Conservation (phyloP, 2,113 vertebrate species). For the Prinia subflava region DNA sequence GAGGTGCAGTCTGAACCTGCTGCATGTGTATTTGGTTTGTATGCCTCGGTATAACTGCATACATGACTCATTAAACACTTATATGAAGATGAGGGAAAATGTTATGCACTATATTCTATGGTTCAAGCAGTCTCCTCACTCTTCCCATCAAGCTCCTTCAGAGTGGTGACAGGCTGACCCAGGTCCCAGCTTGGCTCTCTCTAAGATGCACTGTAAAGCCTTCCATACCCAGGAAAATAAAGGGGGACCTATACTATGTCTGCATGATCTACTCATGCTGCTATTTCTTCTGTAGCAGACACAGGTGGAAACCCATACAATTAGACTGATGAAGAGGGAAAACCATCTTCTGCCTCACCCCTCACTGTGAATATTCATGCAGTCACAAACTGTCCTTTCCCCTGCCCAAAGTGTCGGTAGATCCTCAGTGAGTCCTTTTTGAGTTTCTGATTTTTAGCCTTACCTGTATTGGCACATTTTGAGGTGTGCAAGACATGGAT, state of each 20-base stretch:
- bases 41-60: not conserved
- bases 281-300: not conserved
- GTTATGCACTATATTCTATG: accelerated
- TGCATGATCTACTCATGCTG: not conserved
- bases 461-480: not conserved
- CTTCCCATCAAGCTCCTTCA: not conserved
- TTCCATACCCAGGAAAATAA: not conserved
- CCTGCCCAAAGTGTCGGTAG: not conserved
- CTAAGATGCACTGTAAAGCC: not conserved
- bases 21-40: not conserved
- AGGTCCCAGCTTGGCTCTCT: accelerated
- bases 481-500: not conserved
- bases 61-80: not conserved
- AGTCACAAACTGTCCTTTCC: not conserved
- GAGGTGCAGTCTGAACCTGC: not conserved
- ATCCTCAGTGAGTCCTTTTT: not conserved
- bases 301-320: not conserved
- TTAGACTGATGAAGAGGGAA: not conserved
- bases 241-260: not conserved
- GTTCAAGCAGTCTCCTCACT: not conserved
- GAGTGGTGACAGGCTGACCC: not conserved
- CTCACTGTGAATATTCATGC: not conserved
- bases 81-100: not conserved
- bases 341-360: accelerated
- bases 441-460: not conserved